Percentiles rank a stretch among this genome's conserved stretches.
phyloP scores from a whole-genome alignment of 2,797 vertebrate genomes.

The Epinephelus awoara region DNA sequence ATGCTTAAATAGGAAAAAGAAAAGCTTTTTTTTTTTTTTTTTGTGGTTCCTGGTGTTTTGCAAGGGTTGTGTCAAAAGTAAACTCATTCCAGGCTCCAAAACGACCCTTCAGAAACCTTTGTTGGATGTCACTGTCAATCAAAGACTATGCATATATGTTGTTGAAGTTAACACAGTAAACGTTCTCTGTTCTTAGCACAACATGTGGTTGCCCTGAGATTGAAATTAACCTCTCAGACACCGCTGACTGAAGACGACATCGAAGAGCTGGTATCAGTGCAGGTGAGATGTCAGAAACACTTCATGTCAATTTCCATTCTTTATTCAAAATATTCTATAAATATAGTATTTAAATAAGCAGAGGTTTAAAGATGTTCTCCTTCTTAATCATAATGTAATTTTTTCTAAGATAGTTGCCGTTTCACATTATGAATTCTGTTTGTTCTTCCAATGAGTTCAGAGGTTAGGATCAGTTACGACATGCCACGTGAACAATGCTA shows the following conservation, averaged over 20 bases:
- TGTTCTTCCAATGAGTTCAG: neutral
- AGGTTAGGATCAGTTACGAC: neutral
- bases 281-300: slow-evolving; percentile 19
- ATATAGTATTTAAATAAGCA: too few relatives aligned
- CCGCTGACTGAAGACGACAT: slow-evolving; percentile 26
- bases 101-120: neutral
- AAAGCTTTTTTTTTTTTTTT: neutral
- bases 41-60: neutral
- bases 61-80: neutral
- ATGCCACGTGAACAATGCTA: neutral
- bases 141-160: neutral
- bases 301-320: neutral
- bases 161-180: neutral
- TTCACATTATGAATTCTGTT: neutral
- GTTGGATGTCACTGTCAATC: neutral
- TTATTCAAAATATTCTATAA: neutral
- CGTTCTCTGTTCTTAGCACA: neutral
- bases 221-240: slow-evolving; percentile 1
- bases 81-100: neutral
- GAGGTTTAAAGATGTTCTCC: neutral
- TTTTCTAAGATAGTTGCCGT: neutral
- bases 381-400: neutral
- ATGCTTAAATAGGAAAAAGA: neutral
- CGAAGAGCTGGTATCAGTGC: neutral
- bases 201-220: slow-evolving; percentile 2